phyloP scores from a whole-genome alignment of 2,888 invertebrate species.

The Gortyna flavago region DNA sequence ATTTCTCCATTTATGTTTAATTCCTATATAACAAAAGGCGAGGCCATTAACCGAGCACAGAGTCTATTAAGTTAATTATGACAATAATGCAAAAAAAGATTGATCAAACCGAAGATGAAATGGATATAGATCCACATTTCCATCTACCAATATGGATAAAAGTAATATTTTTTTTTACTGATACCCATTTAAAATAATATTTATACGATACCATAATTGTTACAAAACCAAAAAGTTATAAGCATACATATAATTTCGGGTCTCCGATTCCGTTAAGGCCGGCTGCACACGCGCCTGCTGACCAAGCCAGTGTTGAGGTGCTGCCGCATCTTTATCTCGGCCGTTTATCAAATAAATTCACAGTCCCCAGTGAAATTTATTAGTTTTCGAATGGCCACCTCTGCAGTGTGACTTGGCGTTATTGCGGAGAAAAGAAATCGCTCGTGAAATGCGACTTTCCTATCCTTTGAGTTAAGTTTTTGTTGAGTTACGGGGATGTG shows the following conservation, averaged over 20 bases:
- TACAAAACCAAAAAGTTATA: conserved; percentile 24
- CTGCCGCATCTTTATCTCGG: conserved; percentile 81
- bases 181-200: conserved; percentile 6
- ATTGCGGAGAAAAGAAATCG: conserved; percentile 76
- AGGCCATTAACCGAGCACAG: background rate
- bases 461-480: conserved; percentile 65
- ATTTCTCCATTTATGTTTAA: background rate
- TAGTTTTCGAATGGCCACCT: conserved; percentile 85
- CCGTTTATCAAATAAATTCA: conserved; percentile 88
- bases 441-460: conserved; percentile 76
- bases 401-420: conserved; percentile 80
- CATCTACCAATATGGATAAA: background rate
- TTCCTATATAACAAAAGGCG: background rate
- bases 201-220: background rate
- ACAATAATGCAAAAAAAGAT: background rate
- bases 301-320: conserved; percentile 76
- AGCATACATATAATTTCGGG: conserved; percentile 11
- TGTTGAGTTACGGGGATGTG: conserved; percentile 53
- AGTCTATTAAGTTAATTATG: background rate
- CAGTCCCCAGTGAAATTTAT: conserved; percentile 85
- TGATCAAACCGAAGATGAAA: background rate
- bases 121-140: background rate
- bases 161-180: too few relatives aligned
- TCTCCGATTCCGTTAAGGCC: conserved; percentile 49
- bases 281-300: conserved; percentile 71